Percentiles rank a stretch among this genome's conserved stretches.
Conservation (phyloP, 1,140 invertebrate genomes). For the Drosophila littoralis region DNA sequence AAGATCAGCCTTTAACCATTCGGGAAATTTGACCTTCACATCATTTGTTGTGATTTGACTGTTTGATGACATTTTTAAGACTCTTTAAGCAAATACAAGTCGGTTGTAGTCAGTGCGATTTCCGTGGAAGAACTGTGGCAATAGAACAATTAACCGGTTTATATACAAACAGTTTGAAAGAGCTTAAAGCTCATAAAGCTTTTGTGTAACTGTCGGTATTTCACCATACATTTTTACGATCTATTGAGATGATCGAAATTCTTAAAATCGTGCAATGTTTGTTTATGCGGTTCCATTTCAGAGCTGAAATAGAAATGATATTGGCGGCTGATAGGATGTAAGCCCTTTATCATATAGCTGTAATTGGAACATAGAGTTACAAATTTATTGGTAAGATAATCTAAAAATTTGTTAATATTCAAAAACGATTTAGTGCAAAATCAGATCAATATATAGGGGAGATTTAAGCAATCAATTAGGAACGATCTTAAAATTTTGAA, state of each 20-base stretch:
- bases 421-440: too few species aligned
- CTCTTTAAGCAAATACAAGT: background rate
- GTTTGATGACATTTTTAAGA: slow-evolving; percentile 44
- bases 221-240: background rate
- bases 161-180: background rate
- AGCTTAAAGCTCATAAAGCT: slow-evolving; percentile 2
- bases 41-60: slow-evolving; percentile 23
- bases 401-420: too few species aligned
- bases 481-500: too few species aligned
- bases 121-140: background rate
- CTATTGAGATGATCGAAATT: background rate
- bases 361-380: too few species aligned
- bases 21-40: slow-evolving; percentile 28
- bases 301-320: too few species aligned
- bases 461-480: too few species aligned
- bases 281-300: too few species aligned
- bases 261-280: too few species aligned
- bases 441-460: too few species aligned
- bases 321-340: too few species aligned
- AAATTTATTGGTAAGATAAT: too few species aligned
- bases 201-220: background rate
- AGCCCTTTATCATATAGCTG: too few species aligned
- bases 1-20: slow-evolving; percentile 84
- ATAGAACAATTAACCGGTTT: background rate
- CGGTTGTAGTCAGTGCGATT: background rate